A percentile compares a stretch with the other conserved stretches of the same genome.
These are phyloP conservation scores for Trichopria drosophilae DNA, from an alignment of 2,888 invertebrate species.

Conservation along the genomic window DNA sequence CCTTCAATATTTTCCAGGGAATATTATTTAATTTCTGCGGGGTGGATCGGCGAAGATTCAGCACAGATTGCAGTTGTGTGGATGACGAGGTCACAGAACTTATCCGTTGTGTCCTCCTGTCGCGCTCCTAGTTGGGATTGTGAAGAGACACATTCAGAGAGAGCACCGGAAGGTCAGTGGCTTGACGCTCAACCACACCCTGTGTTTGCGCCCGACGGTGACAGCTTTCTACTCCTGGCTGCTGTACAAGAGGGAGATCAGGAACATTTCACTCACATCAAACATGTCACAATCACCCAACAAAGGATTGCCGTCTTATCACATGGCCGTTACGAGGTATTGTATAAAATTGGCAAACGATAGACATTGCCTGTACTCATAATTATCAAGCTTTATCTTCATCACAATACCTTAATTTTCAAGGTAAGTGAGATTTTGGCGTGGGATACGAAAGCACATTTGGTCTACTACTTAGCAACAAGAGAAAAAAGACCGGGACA, in stretches of 20 bases:
- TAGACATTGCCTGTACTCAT: too few relatives aligned
- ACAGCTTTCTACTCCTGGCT: slow-evolving; percentile 80
- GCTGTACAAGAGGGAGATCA: slow-evolving; percentile 82
- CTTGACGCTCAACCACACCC: slow-evolving; percentile 83
- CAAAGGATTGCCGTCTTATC: slow-evolving; percentile 83
- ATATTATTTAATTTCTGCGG: slow-evolving; percentile 88
- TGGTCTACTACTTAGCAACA: slow-evolving; percentile 76
- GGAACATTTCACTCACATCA: slow-evolving; percentile 86
- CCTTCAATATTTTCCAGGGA: slow-evolving; percentile 69
- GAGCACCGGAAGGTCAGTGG: slow-evolving; percentile 84
- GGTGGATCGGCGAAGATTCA: slow-evolving; percentile 82
- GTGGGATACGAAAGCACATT: slow-evolving; percentile 82
- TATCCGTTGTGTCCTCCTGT: slow-evolving; percentile 85
- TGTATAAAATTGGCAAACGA: too few relatives aligned
- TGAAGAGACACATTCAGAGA: slow-evolving; percentile 80
- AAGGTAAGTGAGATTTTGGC: slow-evolving; percentile 71
- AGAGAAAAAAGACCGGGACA: slow-evolving; percentile 83
- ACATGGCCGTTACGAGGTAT: slow-evolving; percentile 83
- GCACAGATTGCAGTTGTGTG: slow-evolving; percentile 83
- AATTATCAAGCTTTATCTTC: too few relatives aligned
- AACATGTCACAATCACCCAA: slow-evolving; percentile 79
- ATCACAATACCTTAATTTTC: too few relatives aligned
- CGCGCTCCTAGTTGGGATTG: slow-evolving; percentile 82
- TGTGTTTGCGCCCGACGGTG: slow-evolving; percentile 80
- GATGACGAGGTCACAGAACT: slow-evolving; percentile 92